phyloP scores from a whole-genome alignment of 2,888 invertebrate genomes.

The Nineta flava region DNA sequence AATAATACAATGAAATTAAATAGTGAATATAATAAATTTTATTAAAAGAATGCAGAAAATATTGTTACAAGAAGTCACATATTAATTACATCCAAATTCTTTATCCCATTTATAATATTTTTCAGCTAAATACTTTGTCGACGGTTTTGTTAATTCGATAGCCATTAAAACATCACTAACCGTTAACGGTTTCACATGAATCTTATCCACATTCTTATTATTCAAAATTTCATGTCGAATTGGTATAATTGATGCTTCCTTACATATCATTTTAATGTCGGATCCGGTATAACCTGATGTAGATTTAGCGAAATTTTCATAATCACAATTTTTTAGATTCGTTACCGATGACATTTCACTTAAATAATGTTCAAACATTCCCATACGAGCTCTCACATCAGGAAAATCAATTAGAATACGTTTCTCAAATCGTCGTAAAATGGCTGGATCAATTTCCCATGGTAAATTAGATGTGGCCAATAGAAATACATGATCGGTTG shows the following conservation, averaged over 20 bases:
- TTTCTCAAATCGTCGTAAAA: conserved; percentile 77
- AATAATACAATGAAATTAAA: no score
- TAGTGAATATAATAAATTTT: no score
- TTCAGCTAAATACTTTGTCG: conserved; percentile 35
- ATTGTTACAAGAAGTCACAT: no score
- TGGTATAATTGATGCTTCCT: conserved; percentile 74
- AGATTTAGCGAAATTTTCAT: conserved; percentile 30
- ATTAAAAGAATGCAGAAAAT: no score
- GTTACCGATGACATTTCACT: conserved; percentile 32
- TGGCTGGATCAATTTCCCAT: conserved; percentile 83
- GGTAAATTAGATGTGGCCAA: conserved; percentile 85
- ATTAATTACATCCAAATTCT: conserved; percentile 20
- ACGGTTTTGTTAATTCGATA: conserved; percentile 39
- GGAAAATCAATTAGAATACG: conserved; percentile 70
- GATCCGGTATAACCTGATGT: conserved; percentile 76
- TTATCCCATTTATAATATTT: conserved; percentile 48
- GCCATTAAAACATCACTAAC: conserved; percentile 33
- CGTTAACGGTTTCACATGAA: conserved; percentile 15
- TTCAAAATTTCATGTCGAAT: conserved; percentile 47
- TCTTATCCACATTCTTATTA: conserved; percentile 6
- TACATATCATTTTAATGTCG: conserved; percentile 73
- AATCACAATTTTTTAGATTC: conserved; percentile 28
- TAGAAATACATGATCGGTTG: conserved; percentile 51
- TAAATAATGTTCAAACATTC: conserved; percentile 49
- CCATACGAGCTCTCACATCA: conserved; percentile 40